These are phyloP conservation scores for Apamea monoglypha DNA, from an alignment of 2,888 invertebrate species.

Conservation along the genomic window DNA sequence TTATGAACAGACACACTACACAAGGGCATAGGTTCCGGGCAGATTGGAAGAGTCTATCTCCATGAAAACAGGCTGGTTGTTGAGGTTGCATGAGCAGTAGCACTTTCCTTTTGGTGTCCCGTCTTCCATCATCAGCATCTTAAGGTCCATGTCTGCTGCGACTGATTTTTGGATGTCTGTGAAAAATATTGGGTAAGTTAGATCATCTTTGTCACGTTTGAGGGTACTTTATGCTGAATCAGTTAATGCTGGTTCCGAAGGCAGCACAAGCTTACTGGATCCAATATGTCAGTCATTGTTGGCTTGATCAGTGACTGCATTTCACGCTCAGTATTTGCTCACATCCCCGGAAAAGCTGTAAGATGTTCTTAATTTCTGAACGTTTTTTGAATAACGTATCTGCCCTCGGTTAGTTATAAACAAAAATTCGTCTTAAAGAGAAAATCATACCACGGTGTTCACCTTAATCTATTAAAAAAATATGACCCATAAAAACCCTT, in stretches of 20 bases:
- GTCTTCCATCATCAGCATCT: constrained; percentile 10
- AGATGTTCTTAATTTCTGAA: neutral
- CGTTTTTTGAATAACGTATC: neutral
- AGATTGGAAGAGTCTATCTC: neutral
- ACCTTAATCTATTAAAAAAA: neutral
- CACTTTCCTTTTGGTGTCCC: constrained; percentile 13
- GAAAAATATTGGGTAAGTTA: constrained; percentile 7
- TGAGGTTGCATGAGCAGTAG: constrained; percentile 34
- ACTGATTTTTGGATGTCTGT: constrained; percentile 9
- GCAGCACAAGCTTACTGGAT: neutral
- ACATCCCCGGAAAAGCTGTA: neutral
- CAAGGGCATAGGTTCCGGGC: neutral
- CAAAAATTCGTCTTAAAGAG: neutral
- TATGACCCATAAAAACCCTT: too few relatives aligned
- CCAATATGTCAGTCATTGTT: neutral
- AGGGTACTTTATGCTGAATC: neutral
- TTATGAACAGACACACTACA: neutral
- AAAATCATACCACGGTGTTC: neutral
- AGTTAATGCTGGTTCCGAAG: neutral
- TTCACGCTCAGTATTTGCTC: neutral
- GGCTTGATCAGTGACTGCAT: neutral
- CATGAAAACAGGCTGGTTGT: constrained; percentile 22
- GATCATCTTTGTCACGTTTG: neutral
- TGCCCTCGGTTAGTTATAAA: neutral
- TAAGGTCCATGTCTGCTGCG: constrained; percentile 8